Evolutionary conservation across 2,888 invertebrate genomes (phyloP).

Genomic region (Caenorhabditis macrosperma): DNA sequence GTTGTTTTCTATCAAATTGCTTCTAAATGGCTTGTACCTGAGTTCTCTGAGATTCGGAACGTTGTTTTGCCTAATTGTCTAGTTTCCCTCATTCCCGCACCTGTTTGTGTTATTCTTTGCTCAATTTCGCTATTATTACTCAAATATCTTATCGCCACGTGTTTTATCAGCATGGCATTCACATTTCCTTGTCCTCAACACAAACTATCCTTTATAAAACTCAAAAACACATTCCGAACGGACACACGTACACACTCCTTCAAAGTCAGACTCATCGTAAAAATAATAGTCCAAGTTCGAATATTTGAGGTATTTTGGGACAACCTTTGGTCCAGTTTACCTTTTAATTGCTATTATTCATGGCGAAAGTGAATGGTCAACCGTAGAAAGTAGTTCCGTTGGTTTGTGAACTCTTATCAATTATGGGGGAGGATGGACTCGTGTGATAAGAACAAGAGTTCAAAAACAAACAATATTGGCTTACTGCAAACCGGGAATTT

Average conservation of each 20-base stretch:
- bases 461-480: background rate
- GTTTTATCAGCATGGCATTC: background rate
- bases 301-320: background rate
- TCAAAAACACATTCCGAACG: background rate
- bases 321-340: background rate
- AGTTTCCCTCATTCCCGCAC: background rate
- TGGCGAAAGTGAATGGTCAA: background rate
- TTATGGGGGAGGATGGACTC: background rate
- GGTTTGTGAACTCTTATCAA: slow-evolving; percentile 14
- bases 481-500: background rate
- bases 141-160: background rate
- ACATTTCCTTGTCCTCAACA: background rate
- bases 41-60: no score
- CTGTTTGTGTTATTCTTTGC: background rate
- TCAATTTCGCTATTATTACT: background rate
- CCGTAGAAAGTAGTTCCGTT: slow-evolving; percentile 7
- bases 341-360: background rate
- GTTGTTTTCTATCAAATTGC: no score
- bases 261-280: background rate
- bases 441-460: background rate
- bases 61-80: no score
- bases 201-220: background rate
- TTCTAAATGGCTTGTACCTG: no score
- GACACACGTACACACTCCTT: background rate
- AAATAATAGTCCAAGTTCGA: background rate